A percentile compares a stretch with the other conserved stretches of the same genome.
phyloP scores from a whole-genome alignment of 2,888 invertebrate genomes.

The Pseudoips prasinana region DNA sequence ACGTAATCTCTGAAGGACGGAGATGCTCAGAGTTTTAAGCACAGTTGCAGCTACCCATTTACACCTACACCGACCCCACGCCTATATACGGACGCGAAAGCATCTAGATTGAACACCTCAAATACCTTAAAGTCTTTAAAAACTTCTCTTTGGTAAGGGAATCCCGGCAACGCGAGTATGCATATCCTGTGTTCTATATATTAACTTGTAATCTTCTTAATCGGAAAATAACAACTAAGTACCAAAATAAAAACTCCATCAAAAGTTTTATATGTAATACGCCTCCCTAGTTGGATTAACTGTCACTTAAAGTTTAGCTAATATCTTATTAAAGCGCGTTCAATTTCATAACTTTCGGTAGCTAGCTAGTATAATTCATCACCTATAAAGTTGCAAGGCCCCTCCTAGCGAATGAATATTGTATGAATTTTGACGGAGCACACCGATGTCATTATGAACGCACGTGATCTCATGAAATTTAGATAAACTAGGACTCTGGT shows the following conservation, averaged over 20 bases:
- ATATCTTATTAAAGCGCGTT: constrained; percentile 20
- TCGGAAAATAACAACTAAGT: no score
- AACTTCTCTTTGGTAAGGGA: no score
- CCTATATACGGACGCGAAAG: no score
- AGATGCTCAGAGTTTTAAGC: no score
- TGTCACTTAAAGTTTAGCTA: neutral
- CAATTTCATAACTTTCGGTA: constrained; percentile 22
- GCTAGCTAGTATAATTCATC: constrained; percentile 20
- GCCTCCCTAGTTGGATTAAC: constrained; percentile 2
- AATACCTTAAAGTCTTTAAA: no score
- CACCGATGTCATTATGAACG: constrained; percentile 34
- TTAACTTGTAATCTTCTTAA: no score
- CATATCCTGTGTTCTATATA: no score
- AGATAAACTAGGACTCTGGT: constrained; percentile 25
- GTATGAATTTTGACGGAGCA: constrained; percentile 42
- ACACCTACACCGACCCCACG: no score
- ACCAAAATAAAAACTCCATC: neutral
- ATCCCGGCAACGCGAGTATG: no score
- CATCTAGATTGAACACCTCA: no score
- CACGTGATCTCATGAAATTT: constrained; percentile 43
- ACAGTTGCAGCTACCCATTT: no score
- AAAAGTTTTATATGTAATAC: neutral
- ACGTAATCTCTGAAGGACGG: no score
- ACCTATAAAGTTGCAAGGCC: constrained; percentile 20
- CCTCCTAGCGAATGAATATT: constrained; percentile 37